These are phyloP conservation scores for Arion vulgaris DNA, from an alignment of 1,140 invertebrate genomes.

Conservation along the genomic window DNA sequence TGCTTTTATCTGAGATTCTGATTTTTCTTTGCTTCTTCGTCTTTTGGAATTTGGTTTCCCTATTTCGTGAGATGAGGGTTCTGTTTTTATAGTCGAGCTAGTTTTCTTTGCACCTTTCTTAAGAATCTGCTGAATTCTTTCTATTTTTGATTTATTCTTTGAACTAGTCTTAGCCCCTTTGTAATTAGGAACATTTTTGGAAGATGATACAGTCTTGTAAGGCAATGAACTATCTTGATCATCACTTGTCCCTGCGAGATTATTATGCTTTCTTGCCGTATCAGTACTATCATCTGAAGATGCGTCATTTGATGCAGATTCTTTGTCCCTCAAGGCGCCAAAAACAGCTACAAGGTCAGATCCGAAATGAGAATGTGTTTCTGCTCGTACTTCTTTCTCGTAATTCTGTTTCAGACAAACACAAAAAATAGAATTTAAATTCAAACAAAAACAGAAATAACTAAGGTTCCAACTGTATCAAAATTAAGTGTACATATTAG, in stretches of 20 bases:
- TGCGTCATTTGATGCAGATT: background rate
- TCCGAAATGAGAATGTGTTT: background rate
- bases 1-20: too few relatives aligned
- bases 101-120: background rate
- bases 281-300: background rate
- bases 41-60: too few relatives aligned
- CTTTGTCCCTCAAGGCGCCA: background rate
- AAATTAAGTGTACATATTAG: too few relatives aligned
- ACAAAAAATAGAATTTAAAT: background rate
- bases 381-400: background rate
- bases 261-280: too few relatives aligned
- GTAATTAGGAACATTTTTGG: background rate
- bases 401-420: slow-evolving; percentile 10
- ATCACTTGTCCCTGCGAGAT: background rate
- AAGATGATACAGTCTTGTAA: background rate
- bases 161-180: background rate
- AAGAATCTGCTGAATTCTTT: background rate
- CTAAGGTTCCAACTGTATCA: too few relatives aligned
- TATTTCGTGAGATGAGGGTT: background rate
- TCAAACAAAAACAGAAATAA: slow-evolving; percentile 3
- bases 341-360: background rate
- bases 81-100: background rate
- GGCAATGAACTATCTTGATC: background rate
- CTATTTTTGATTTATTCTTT: background rate
- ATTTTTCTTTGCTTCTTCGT: too few relatives aligned